Base-by-base conservation (phyloP, 2,797 vertebrate genomes). In the Notolabrus celidotus region DNA sequence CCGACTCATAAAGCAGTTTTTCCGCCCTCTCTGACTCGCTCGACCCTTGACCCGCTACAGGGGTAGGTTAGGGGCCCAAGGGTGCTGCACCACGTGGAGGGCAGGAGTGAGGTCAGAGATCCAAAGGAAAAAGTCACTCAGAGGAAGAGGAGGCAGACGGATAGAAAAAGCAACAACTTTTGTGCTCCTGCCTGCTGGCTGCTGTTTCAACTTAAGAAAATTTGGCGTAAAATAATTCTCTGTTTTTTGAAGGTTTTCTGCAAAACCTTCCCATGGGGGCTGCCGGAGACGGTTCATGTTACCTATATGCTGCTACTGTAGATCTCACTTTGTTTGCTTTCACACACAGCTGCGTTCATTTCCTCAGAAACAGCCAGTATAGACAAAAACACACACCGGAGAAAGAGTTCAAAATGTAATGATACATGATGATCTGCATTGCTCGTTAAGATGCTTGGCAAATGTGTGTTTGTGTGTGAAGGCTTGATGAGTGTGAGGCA, bases 401-500 rank as follows among this genome's bases (percentile, higher is more conserved):
- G 2, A 31, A 83, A 71, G 61, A 76, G 89, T 75, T 86, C 67
- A 64, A 76, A 79, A 80, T 88, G 78, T 83, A 87, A 61, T 79
- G 82, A 81, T 58, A 80, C 56, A 29, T 71, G 70, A 55, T 55
- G 73, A 84, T 88, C 87, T 91, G 84, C 65, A 62, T 80, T 86
- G 83, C 71, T 87, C 87, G 78, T 89, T 88, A 88, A 74, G 77
- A 86, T 70, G 77, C 77, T 80, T 80, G 58, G 84, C 65, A 79
- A 83, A 78, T 71, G 81, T 77, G 71, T 86, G 77, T 80, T 45
- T 79, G 63, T 83, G 74, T 85, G 63, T 20, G 51, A n/a, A 15
- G 64, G 66, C 25, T 0, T 47, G 58, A 53, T 74, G 53, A 71
- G 66, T 62, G 57, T 59, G 65, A n/a, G n/a, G n/a, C n/a, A n/a